Evolutionary conservation across 2,113 vertebrate species (phyloP).

Genomic region (Procavia capensis): DNA sequence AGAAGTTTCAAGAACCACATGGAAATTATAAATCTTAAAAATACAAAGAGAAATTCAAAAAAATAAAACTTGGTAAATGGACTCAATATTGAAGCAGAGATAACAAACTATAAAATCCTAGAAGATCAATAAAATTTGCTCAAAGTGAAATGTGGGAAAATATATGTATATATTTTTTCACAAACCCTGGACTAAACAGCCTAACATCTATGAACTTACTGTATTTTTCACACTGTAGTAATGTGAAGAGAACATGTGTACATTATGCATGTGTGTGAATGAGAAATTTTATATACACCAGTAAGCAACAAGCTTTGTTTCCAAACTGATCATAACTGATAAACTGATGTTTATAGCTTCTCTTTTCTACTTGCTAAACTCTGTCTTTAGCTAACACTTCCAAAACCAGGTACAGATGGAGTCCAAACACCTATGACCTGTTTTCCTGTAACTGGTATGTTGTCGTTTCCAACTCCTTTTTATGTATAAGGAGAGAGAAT

Average conservation of each 20-base stretch:
- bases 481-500: background rate
- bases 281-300: background rate
- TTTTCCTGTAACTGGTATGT: background rate
- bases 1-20: too few relatives aligned
- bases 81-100: too few relatives aligned
- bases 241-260: background rate
- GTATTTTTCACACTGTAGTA: background rate
- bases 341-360: background rate
- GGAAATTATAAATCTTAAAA: too few relatives aligned
- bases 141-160: too few relatives aligned
- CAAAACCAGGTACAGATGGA: background rate
- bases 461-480: background rate
- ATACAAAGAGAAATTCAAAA: too few relatives aligned
- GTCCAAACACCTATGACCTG: background rate
- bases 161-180: too few relatives aligned
- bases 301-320: background rate
- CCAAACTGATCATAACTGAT: background rate
- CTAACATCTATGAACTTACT: background rate
- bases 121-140: too few relatives aligned
- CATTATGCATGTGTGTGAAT: background rate
- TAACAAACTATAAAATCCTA: too few relatives aligned
- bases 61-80: too few relatives aligned
- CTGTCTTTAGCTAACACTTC: background rate
- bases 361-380: background rate
- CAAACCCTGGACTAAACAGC: background rate